Conservation (phyloP, 2,113 vertebrate genomes). For the Illadopsis cleaveri region DNA sequence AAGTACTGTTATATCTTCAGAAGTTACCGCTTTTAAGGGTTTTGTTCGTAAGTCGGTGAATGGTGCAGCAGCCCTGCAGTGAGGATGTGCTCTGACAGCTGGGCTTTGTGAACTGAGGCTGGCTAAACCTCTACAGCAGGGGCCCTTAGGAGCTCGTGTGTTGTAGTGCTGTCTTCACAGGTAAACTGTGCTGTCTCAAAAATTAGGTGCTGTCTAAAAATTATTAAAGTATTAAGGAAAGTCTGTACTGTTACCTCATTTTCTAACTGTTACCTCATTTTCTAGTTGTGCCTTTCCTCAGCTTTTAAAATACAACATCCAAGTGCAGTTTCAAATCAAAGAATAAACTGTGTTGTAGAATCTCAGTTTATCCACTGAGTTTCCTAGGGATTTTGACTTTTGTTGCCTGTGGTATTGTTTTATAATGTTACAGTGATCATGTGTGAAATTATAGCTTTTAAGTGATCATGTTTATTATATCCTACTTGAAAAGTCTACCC, state of each 20-base stretch:
- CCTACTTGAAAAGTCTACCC: neutral
- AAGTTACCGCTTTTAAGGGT: neutral
- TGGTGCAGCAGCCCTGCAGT: neutral
- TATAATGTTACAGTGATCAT: neutral
- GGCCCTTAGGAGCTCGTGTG: neutral
- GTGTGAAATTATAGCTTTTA: neutral
- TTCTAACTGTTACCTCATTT: neutral
- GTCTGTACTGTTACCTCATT: fast-evolving
- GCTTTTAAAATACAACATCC: neutral
- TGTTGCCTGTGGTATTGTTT: neutral
- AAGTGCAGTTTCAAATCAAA: neutral
- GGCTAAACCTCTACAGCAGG: neutral
- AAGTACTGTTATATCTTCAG: neutral
- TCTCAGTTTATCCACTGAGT: neutral
- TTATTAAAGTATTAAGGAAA: fast-evolving
- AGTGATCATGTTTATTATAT: neutral
- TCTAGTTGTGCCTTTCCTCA: neutral
- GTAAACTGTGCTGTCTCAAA: neutral
- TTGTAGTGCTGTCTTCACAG: neutral
- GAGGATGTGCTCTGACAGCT: neutral
- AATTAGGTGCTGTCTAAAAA: neutral
- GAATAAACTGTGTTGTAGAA: neutral
- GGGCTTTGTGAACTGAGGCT: neutral
- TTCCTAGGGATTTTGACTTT: neutral
- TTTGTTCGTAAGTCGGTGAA: neutral